Conservation (phyloP, 1,140 invertebrate species). For the Helicoverpa zea region DNA sequence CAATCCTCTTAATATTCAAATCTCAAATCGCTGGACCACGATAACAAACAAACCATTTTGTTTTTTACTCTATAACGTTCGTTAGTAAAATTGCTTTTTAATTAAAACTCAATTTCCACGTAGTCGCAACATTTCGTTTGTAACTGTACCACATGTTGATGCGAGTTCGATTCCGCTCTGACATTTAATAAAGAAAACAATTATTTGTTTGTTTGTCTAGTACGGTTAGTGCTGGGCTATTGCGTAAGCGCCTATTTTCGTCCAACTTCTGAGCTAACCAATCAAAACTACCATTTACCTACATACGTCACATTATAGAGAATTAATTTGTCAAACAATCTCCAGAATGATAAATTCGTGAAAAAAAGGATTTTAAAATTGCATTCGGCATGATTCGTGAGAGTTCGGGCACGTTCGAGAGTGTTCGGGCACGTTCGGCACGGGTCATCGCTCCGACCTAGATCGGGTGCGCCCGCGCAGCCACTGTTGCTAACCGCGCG, state of each 20-base stretch:
- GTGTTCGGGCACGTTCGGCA: conserved; percentile 40
- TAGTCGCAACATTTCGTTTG: conserved; percentile 10
- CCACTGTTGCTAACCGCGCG: conserved; percentile 48
- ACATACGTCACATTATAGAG: conserved; percentile 48
- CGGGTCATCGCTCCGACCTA: conserved; percentile 59
- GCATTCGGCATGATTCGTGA: conserved; percentile 37
- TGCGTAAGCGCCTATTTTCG: conserved; percentile 24
- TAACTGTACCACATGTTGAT: conserved; percentile 31
- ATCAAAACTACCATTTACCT: conserved; percentile 48
- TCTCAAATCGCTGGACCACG: background rate
- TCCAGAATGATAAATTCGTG: conserved; percentile 8
- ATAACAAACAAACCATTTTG: background rate
- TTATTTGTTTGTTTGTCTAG: conserved; percentile 42
- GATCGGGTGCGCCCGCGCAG: conserved; percentile 51
- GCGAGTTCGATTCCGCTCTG: conserved; percentile 27
- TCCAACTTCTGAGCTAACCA: background rate
- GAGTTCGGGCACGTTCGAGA: conserved; percentile 46
- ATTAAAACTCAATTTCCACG: conserved; percentile 39
- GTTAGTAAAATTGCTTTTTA: conserved; percentile 19
- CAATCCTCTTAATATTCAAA: conserved; percentile 10
- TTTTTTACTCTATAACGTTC: background rate
- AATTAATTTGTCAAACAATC: conserved; percentile 49
- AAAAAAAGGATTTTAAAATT: conserved; percentile 41
- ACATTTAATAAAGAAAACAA: conserved; percentile 49
- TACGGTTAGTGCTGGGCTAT: conserved; percentile 1